Base-by-base conservation (phyloP, 2,113 vertebrate genomes). In the Sturnira hondurensis region DNA sequence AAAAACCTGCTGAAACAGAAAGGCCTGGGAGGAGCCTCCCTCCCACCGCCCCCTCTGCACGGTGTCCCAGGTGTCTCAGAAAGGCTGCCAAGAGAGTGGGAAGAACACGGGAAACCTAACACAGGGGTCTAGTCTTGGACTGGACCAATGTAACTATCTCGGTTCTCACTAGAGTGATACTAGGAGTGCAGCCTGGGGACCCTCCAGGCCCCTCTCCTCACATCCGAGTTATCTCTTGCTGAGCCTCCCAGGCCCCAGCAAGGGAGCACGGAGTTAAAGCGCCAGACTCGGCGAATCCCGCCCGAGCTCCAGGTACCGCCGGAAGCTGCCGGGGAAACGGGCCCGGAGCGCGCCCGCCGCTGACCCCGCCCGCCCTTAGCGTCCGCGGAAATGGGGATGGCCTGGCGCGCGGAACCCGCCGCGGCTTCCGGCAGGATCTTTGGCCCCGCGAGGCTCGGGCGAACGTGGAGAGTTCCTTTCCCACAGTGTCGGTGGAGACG, bases 391-490 rank as follows among this genome's bases (percentile, higher is more conserved):
- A 8, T 2, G n/a, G 2, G 2, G 0, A 0, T 0, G 0, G 3
- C 24, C 41, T 0, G 4, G 3, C 4, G 67, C 4, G 3, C 9
- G 0, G 1, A 0, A 7, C 0, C 17, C 0, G 9, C 20, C 0
- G n/a, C 65, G 19, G 54, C 61, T 95, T 95, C 78, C 61, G 86
- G 65, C 38, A 58, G 54, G 78, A 65, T 43, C 0, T 98, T 98
- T 98, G 98, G 19, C 65, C 28, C 0, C 4, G 38, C 31, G 92
- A 80, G 96, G 0, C 41, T 2, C 98, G 98, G 95, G 98, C 86
- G 0, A 2, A 1, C 41, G 33, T 33, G 7, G 20, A 3, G 7
- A 28, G 0, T 91, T 65, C 86, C 47, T 89, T 1, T 2, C 33
- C n/a, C 0, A 16, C 7, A 33, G 80, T 5, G 5, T 76, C 58